These are phyloP conservation scores for Tribolium freemani DNA, from an alignment of 2,888 invertebrate species.

Conservation along the genomic window DNA sequence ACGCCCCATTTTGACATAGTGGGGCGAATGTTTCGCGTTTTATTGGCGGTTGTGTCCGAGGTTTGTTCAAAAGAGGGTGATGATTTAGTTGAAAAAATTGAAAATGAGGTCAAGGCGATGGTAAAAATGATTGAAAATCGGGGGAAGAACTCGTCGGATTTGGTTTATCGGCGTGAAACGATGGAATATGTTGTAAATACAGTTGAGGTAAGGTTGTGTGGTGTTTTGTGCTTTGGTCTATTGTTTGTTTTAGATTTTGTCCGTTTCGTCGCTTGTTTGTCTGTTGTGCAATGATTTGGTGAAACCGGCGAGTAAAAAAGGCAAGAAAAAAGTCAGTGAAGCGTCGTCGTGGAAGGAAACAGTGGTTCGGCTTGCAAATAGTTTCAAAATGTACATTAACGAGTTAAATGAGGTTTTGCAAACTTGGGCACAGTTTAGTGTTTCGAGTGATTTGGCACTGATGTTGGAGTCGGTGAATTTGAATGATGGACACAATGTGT, in stretches of 20 bases:
- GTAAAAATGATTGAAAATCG: constrained; percentile 37
- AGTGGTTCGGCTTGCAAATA: constrained; percentile 12
- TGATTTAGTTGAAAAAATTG: constrained; percentile 44
- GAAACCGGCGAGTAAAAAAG: constrained; percentile 71
- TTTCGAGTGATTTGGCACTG: constrained; percentile 63
- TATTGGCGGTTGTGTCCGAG: constrained; percentile 52
- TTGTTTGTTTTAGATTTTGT: constrained; percentile 71
- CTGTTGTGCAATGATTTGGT: constrained; percentile 72
- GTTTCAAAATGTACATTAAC: constrained; percentile 62
- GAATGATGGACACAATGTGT: constrained; percentile 67
- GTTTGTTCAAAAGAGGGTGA: constrained; percentile 41
- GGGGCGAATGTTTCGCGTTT: constrained; percentile 57
- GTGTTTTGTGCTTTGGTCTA: neutral
- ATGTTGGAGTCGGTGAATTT: constrained; percentile 67
- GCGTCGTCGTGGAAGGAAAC: constrained; percentile 58
- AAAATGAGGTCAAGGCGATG: constrained; percentile 47
- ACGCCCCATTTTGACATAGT: constrained; percentile 60
- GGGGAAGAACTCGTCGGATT: constrained; percentile 59
- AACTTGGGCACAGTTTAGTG: constrained; percentile 66
- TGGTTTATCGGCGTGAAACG: constrained; percentile 67
- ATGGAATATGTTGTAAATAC: constrained; percentile 74
- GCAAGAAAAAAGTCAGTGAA: constrained; percentile 71
- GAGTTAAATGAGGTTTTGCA: constrained; percentile 68
- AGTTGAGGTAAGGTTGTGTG: constrained; percentile 73
- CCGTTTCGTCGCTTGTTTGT: constrained; percentile 72